These are phyloP conservation scores for Ictalurus furcatus DNA, from an alignment of 2,113 vertebrate species.

Conservation along the genomic window DNA sequence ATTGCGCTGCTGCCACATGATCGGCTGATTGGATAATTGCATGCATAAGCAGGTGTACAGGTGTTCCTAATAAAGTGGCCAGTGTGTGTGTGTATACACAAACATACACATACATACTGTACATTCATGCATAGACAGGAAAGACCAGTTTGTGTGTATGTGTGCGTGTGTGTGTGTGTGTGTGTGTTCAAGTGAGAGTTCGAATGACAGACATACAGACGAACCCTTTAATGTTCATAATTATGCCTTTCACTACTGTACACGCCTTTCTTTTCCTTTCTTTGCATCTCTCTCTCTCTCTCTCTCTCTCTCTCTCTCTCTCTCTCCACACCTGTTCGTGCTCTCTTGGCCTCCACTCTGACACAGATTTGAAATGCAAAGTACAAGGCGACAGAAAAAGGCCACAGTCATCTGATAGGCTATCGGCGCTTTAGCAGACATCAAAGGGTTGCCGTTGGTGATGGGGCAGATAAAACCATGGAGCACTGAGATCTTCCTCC, in stretches of 20 bases:
- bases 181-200: neutral
- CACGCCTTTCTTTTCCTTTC: constrained; percentile 25
- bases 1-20: neutral
- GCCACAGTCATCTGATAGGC: constrained; percentile 66
- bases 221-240: constrained; percentile 15
- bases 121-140: neutral
- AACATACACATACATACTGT: neutral
- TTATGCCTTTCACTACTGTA: constrained; percentile 31
- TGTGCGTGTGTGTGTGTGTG: constrained; percentile 36
- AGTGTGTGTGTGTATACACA: constrained; percentile 14
- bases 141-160: neutral
- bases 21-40: neutral
- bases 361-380: constrained; percentile 70
- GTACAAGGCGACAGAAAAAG: constrained; percentile 61
- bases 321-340: constrained; percentile 1
- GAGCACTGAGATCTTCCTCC: neutral
- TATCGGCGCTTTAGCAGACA: constrained; percentile 63
- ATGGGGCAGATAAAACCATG: constrained; percentile 28
- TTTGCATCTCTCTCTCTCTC: neutral
- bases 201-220: neutral
- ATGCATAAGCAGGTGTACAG: neutral
- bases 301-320: neutral
- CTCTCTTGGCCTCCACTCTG: constrained; percentile 37
- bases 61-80: neutral
- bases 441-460: constrained; percentile 59